phyloP scores from a whole-genome alignment of 2,797 vertebrate species.

The Apodemus agrarius region DNA sequence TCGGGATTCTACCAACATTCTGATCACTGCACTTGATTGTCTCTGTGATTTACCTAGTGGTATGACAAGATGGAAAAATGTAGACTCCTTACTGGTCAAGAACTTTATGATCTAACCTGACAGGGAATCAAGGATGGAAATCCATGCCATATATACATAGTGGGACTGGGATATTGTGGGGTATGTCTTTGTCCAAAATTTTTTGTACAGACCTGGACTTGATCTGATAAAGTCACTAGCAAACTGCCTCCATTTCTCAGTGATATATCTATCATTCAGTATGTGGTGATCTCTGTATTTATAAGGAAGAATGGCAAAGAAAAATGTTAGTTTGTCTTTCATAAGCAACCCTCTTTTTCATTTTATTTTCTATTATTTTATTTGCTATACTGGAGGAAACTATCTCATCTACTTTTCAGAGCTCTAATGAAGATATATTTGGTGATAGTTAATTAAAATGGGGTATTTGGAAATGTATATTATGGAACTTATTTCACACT shows the following conservation, averaged over 20 bases:
- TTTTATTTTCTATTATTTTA: neutral
- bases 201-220: neutral
- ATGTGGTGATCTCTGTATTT: neutral
- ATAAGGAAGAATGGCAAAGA: neutral
- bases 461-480: neutral
- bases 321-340: neutral
- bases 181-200: neutral
- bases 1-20: neutral
- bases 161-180: too few species aligned
- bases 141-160: too few species aligned
- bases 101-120: neutral
- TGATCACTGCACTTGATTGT: conserved; percentile 3
- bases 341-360: fast-evolving
- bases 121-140: fast-evolving
- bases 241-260: too few species aligned
- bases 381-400: neutral
- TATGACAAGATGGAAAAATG: fast-evolving
- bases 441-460: neutral
- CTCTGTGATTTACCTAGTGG: neutral
- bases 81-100: too few species aligned
- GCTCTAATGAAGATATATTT: neutral
- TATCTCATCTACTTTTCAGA: neutral
- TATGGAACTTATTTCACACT: neutral
- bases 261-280: neutral
- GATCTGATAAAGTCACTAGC: neutral